phyloP scores from a whole-genome alignment of 2,113 vertebrate genomes.

The Otolemur garnettii region DNA sequence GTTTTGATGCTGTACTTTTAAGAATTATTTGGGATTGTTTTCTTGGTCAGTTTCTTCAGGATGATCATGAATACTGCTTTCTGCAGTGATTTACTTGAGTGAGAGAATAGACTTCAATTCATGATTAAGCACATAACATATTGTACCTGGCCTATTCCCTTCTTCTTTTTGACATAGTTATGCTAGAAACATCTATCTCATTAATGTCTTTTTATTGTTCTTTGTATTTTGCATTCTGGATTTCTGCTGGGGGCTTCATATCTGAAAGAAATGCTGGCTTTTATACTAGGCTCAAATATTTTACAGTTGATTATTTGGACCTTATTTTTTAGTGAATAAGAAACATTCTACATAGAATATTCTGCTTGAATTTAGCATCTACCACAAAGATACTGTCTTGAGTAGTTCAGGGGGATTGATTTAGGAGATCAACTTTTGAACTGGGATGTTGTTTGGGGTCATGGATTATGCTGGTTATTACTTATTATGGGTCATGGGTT shows the following conservation, averaged over 20 bases:
- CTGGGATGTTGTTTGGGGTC: no score
- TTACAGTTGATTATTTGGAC: slow-evolving; percentile 68
- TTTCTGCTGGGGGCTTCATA: slow-evolving; percentile 12
- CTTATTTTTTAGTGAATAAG: slow-evolving; percentile 55
- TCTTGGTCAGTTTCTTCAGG: slow-evolving; percentile 72
- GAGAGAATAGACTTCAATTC: slow-evolving; percentile 6
- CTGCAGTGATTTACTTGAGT: slow-evolving; percentile 66
- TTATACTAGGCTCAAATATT: slow-evolving; percentile 60
- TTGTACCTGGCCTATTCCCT: not conserved
- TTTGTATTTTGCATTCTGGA: slow-evolving; percentile 52
- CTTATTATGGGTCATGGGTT: no score
- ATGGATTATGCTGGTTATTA: no score
- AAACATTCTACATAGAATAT: not conserved
- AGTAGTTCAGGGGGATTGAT: no score
- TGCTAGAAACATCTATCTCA: slow-evolving; percentile 65
- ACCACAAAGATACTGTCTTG: no score
- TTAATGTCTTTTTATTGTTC: slow-evolving; percentile 69
- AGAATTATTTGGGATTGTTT: slow-evolving; percentile 68
- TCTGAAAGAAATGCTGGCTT: not conserved
- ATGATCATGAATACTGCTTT: slow-evolving; percentile 60
- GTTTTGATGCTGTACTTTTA: slow-evolving; percentile 62
- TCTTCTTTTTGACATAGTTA: slow-evolving; percentile 68
- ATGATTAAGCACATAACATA: slow-evolving; percentile 65
- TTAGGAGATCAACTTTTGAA: no score
- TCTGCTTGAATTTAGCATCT: not conserved